Conservation (phyloP, 1,140 invertebrate genomes). For the Trichogramma pretiosum region DNA sequence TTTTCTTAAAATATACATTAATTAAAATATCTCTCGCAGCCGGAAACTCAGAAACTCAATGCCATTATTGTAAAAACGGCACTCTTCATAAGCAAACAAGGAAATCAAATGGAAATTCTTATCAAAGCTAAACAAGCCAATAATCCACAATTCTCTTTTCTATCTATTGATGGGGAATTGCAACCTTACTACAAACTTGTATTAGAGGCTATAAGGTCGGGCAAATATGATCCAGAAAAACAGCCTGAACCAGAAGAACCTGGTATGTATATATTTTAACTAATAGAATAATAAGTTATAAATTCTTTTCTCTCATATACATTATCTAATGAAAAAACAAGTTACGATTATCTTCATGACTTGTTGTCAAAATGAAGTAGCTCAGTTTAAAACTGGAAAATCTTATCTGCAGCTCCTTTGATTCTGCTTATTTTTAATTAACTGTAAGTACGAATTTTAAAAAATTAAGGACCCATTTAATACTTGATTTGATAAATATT, state of each 20-base stretch:
- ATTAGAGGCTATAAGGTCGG: conserved; percentile 69
- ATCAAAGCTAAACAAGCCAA: conserved; percentile 93
- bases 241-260: conserved; percentile 46
- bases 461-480: conserved; percentile 22
- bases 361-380: conserved; percentile 31
- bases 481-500: no score
- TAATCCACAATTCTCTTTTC: conserved; percentile 89
- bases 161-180: conserved; percentile 74
- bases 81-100: conserved; percentile 84
- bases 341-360: no score
- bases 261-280: conserved; percentile 45
- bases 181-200: conserved; percentile 88
- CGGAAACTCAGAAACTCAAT: conserved; percentile 84
- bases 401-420: conserved; percentile 38
- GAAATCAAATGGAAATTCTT: conserved; percentile 95
- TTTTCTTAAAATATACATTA: background rate
- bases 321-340: conserved; percentile 18
- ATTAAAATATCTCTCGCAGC: conserved; percentile 52
- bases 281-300: conserved; percentile 26
- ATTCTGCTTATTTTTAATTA: conserved; percentile 39
- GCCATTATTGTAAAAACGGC: conserved; percentile 96
- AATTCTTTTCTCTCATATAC: conserved; percentile 20
- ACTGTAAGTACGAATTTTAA: conserved; percentile 40
- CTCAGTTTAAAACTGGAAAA: conserved; percentile 31
- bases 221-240: conserved; percentile 62